Percentiles rank a stretch among this genome's conserved stretches.
Conservation (phyloP, 2,888 invertebrate genomes). For the Seladonia tumulorum region DNA sequence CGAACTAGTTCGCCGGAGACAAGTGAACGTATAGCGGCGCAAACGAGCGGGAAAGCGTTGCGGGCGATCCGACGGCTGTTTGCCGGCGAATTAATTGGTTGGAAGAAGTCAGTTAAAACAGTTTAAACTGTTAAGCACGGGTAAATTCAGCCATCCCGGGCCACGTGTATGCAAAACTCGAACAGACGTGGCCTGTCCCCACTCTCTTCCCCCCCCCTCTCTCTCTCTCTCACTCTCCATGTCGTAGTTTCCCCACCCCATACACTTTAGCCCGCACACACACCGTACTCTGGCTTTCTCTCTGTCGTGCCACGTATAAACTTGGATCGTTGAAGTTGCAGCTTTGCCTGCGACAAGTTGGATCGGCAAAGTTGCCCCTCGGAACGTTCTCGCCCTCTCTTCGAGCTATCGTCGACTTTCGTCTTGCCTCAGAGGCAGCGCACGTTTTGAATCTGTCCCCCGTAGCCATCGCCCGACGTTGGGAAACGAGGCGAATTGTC, state of each 20-base stretch:
- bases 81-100: constrained; percentile 33
- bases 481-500: constrained; percentile 54
- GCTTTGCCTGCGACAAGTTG: constrained; percentile 68
- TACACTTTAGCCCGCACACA: constrained; percentile 7
- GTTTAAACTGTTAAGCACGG: constrained; percentile 40
- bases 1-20: neutral
- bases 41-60: neutral
- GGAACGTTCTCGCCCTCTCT: constrained; percentile 45
- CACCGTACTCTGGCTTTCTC: neutral
- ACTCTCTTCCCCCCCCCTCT: neutral
- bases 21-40: neutral
- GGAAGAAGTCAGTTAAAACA: constrained; percentile 43
- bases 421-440: constrained; percentile 32
- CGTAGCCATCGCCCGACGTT: constrained; percentile 33
- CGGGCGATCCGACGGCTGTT: constrained; percentile 4
- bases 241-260: neutral
- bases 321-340: constrained; percentile 62
- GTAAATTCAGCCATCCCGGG: constrained; percentile 41
- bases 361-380: constrained; percentile 59
- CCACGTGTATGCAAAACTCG: constrained; percentile 19
- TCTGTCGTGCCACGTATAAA: constrained; percentile 52
- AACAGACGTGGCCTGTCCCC: constrained; percentile 14
- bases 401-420: constrained; percentile 49
- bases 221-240: neutral
- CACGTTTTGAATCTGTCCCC: constrained; percentile 57